Base-by-base conservation (phyloP, 2,888 invertebrate genomes). In the Doris montereyensis region DNA sequence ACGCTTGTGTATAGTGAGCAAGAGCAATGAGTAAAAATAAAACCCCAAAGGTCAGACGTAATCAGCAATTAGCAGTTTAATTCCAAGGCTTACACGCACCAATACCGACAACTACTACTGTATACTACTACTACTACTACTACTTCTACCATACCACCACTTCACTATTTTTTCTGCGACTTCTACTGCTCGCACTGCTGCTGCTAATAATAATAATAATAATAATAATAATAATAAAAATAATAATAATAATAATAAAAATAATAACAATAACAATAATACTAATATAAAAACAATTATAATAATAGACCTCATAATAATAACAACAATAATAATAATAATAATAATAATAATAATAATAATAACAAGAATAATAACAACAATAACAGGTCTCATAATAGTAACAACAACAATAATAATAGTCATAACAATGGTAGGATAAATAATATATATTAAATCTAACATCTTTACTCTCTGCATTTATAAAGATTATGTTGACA, bases 121-220 rank as follows among this genome's bases (percentile, higher is more conserved):
- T n/a, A n/a, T n/a, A 41, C 52, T 41, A 41, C 52, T 41, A 41
- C 52, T 41, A 41, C 52, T 41, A 41, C 52, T 41, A 41, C 52
- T 41, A 41, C 52, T 41, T 10, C 52, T 41, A 41, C 52, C 17
- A 41, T n/a, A n/a, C n/a, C n/a, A n/a, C n/a, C n/a, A n/a, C n/a
- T n/a, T n/a, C n/a, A 41, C 5, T 41, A 41, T 17, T 41, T 10
- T 17, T 41, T 10, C 52, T 41, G 17, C 52, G 5, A 41, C 52
- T 41, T 5, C 52, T 17, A 17, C 52, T 57, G 32, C 4, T 74
- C 5, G 58, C 28, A 30, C 4, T 58, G 21, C 52, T 26, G 41
- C 52, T 74, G 41, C 21, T 74, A 30, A 74, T 26, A 8, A 73
- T 73, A 28, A 35, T 52, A 21, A 73, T 52, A 30, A 57, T 41